These are phyloP conservation scores for Tetraodon nigroviridis DNA, from an alignment of 2,113 vertebrate genomes.

Conservation along the genomic window DNA sequence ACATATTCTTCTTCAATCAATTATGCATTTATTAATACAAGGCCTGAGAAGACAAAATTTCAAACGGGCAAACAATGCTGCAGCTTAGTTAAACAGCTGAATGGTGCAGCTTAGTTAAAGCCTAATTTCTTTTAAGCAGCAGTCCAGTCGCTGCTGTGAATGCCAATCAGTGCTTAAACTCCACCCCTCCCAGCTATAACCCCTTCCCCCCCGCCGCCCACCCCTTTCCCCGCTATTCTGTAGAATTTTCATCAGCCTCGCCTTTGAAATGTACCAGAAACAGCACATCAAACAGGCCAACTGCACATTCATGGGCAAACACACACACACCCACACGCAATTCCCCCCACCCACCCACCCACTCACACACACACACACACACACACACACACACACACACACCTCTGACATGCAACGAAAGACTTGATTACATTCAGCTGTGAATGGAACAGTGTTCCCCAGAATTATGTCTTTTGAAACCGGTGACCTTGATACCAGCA, in stretches of 20 bases:
- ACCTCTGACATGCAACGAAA: neutral
- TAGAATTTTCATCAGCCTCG: conserved; percentile 70
- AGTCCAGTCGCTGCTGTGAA: conserved; percentile 68
- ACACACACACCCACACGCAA: conserved; percentile 16
- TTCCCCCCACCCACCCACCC: neutral
- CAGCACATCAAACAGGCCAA: conserved; percentile 70
- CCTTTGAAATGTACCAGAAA: conserved; percentile 75
- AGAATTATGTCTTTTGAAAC: conserved; percentile 5
- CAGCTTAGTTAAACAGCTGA: conserved; percentile 76
- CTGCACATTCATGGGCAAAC: conserved; percentile 42
- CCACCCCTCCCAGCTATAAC: conserved; percentile 62
- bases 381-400: neutral
- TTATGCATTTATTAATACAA: conserved; percentile 77
- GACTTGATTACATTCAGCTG: conserved; percentile 36
- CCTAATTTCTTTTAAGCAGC: conserved; percentile 76
- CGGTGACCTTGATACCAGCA: conserved; percentile 61
- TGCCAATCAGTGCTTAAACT: conserved; percentile 71
- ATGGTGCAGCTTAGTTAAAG: conserved; percentile 74
- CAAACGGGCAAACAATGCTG: conserved; percentile 73
- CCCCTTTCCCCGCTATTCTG: conserved; percentile 61
- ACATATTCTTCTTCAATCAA: conserved; percentile 68
- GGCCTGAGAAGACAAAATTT: conserved; percentile 74
- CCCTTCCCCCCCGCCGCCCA: conserved; percentile 19
- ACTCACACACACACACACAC: neutral
- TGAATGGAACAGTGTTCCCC: conserved; percentile 53